Evolutionary conservation across 53 echinoderm and acorn worm species (phyloP).

Genomic region (Pentamera pediparva): DNA sequence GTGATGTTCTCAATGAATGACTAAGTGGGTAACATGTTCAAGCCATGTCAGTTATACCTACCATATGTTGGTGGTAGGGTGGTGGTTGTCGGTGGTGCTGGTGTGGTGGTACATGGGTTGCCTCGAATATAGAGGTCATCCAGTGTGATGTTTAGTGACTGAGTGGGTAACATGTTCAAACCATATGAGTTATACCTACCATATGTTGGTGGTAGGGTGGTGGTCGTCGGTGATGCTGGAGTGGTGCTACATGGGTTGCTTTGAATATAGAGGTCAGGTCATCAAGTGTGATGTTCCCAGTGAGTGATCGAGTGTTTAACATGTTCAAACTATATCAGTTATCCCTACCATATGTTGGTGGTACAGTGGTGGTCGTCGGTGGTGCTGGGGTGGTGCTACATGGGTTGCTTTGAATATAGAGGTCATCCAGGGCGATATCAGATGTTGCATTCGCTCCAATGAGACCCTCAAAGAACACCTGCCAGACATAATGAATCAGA

Average conservation of each 20-base stretch:
- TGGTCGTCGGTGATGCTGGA: not conserved
- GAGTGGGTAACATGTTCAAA: no score
- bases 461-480: constrained; percentile 79
- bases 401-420: constrained; percentile 37
- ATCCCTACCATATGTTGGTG: constrained; percentile 35
- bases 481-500: no score
- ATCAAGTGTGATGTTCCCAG: constrained; percentile 31
- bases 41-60: constrained; percentile 42
- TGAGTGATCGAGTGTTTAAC: constrained; percentile 37
- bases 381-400: constrained; percentile 66
- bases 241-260: no score
- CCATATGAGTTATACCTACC: no score
- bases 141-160: no score
- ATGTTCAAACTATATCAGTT: constrained; percentile 29
- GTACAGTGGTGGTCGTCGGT: constrained; percentile 50
- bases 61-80: constrained; percentile 22
- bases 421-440: constrained; percentile 75
- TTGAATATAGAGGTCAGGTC: constrained; percentile 28
- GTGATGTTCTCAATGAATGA: constrained; percentile 34
- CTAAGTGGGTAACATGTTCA: constrained; percentile 29
- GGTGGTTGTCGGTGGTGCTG: not conserved
- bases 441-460: constrained; percentile 48
- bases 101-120: not conserved
- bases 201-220: not conserved
- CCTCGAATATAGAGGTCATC: not conserved